Evolutionary conservation across 2,888 invertebrate species (phyloP), one percentile per base, ranked within the genome.

Genomic region (Eupithecia subfuscata): DNA sequence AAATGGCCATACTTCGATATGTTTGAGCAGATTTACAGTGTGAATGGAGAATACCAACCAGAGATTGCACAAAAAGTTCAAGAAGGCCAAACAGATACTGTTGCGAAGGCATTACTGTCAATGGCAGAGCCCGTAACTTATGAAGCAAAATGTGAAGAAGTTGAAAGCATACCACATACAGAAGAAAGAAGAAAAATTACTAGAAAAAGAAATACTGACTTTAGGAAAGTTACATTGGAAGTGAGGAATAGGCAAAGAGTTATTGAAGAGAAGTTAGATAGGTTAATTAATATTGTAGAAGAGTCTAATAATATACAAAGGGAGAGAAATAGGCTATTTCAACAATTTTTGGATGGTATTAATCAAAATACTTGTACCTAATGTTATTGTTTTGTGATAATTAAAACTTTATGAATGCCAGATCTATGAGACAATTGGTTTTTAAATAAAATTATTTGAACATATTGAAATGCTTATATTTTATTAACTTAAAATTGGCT

Each of bases 221-320:
- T 95, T 71, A 87, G 88, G 64, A 94, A 92, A 84, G 90, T 90
- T 1, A 90, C 94, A 3, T 77, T 90, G 78, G 94, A 95, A 85
- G 91, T 95, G 87, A 88, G 90, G 78, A 93, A 93, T 70, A 87
- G 95, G 60, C 95, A 95, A 78, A 86, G 86, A 75, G 84, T 87
- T n/a, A 92, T 95, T 0, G 95, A 95, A 82, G 90, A 91, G 56
- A 95, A 95, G 78, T 83, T 95, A 86, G 94, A 95, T 88, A 92
- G 89, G 76, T 78, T 95, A 82, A 92, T 95, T 74, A 91, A 87
- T 87, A 92, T 94, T 79, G 94, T 95, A 64, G 91, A 94, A 84
- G 94, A 94, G 84, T 95, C 95, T 48, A 95, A 95, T 82, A 90
- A 80, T 76, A 95, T 95, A 82, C 95, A 95, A 80, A 88, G 87